Conservation (phyloP, 2,113 vertebrate genomes). For the Pluvialis apricaria region DNA sequence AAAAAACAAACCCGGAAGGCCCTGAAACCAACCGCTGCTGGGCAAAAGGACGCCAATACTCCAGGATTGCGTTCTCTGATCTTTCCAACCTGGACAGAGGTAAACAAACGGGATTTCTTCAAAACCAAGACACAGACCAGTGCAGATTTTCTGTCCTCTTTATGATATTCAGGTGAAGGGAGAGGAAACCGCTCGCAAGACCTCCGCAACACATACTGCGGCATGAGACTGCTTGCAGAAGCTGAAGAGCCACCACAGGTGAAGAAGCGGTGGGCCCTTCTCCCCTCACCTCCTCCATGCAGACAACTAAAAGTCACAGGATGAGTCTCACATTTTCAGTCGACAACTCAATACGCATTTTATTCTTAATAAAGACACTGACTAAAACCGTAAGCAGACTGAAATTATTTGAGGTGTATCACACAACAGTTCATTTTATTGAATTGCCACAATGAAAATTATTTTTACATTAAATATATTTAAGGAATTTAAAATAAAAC, state of each 20-base stretch:
- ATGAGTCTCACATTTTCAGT: not conserved
- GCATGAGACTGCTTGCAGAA: not conserved
- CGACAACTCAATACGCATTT: not conserved
- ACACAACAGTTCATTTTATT: not conserved
- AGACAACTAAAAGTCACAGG: not conserved
- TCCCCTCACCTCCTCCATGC: not conserved
- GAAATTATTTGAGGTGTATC: not conserved
- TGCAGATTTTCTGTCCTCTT: not conserved
- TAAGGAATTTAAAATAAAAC: not conserved
- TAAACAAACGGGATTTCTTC: not conserved
- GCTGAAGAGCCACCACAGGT: not conserved
- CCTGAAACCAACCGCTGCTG: not conserved
- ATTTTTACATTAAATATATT: not conserved
- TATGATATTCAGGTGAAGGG: not conserved
- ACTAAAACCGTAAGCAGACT: not conserved
- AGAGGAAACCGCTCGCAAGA: not conserved
- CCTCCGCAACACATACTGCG: not conserved
- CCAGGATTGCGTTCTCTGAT: not conserved
- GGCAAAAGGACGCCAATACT: not conserved
- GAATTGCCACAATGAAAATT: not conserved
- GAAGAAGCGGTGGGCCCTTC: conserved; percentile 5
- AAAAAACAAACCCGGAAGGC: not conserved
- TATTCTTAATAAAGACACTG: not conserved
- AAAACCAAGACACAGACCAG: not conserved
- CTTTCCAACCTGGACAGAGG: not conserved